Conservation (phyloP, 2,888 invertebrate species). For the Oscheius sp. region DNA sequence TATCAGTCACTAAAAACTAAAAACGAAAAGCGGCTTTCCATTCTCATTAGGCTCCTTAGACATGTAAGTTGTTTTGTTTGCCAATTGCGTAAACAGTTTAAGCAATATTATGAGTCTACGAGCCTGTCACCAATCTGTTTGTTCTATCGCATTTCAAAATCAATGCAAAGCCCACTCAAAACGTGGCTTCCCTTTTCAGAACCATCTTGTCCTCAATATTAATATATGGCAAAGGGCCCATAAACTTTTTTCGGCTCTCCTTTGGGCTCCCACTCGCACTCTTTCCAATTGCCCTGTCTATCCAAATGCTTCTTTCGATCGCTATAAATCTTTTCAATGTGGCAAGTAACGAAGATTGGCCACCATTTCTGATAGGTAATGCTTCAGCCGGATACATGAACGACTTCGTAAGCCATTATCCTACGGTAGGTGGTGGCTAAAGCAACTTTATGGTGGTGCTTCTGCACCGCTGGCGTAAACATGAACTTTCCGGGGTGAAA, state of each 20-base stretch:
- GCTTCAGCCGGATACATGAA: background rate
- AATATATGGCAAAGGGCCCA: too few relatives aligned
- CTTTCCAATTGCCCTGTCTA: conserved; percentile 8
- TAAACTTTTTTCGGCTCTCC: too few relatives aligned
- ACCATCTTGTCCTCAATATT: too few relatives aligned
- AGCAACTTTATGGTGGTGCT: background rate
- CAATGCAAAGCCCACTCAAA: conserved; percentile 18
- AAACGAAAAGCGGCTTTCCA: background rate
- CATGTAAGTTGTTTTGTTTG: background rate
- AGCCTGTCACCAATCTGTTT: conserved; percentile 26
- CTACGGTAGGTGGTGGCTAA: background rate
- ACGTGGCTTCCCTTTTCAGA: too few relatives aligned
- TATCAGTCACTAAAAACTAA: background rate
- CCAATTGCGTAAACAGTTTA: conserved; percentile 6
- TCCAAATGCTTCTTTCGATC: too few relatives aligned
- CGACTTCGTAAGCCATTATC: background rate
- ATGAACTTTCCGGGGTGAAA: background rate
- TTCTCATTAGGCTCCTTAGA: background rate
- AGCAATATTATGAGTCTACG: background rate
- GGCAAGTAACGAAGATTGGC: background rate
- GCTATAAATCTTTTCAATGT: conserved; percentile 11
- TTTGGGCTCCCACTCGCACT: background rate
- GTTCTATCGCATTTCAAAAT: conserved; percentile 22
- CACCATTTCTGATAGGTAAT: background rate
- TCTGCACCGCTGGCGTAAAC: background rate